These are phyloP conservation scores for Pristiophorus japonicus DNA, from an alignment of 2,113 vertebrate genomes.

Conservation along the genomic window DNA sequence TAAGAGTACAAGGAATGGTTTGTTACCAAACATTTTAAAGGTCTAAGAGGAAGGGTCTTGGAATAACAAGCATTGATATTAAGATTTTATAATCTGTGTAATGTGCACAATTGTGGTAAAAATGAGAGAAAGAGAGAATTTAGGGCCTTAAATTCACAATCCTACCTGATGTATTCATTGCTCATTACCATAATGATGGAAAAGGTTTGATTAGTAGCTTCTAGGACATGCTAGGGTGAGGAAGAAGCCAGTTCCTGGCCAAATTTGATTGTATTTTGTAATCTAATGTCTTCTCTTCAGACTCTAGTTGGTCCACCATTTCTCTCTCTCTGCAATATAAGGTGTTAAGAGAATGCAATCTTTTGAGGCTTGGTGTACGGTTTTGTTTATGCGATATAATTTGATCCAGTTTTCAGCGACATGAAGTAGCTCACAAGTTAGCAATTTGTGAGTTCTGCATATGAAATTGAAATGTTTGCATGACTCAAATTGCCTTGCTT, in stretches of 20 bases:
- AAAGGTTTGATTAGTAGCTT: not conserved
- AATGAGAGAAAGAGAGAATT: not conserved
- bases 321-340: not conserved
- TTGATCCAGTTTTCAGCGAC: not conserved
- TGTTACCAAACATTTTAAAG: not conserved
- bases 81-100: not conserved
- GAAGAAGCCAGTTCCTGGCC: not conserved
- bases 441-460: not conserved
- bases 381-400: not conserved
- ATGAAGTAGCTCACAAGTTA: not conserved
- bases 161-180: not conserved
- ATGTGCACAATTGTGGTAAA: not conserved
- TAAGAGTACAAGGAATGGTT: not conserved
- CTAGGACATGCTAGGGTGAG: not conserved
- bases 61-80: not conserved
- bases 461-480: not conserved
- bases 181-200: not conserved
- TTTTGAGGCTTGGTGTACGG: not conserved
- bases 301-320: not conserved
- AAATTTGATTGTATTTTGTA: not conserved
- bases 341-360: not conserved
- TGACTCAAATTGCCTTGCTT: not conserved
- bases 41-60: not conserved
- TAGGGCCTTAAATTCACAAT: not conserved
- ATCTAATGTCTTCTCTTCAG: not conserved